Evolutionary conservation across 2,113 vertebrate genomes (phyloP).

Genomic region (Parus major): DNA sequence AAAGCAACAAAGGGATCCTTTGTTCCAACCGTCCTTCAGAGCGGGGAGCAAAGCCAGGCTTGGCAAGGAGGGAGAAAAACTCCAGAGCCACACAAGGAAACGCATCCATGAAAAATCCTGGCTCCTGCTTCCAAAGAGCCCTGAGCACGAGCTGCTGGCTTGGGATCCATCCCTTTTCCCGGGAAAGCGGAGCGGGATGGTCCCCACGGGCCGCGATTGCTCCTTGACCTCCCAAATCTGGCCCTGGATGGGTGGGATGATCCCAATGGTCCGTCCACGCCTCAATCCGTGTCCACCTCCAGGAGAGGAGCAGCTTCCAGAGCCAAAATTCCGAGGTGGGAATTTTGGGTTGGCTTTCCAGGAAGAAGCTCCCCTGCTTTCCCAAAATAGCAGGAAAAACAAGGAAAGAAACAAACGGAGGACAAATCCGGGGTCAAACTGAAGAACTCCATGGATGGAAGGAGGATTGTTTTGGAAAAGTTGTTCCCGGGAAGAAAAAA

Average conservation of each 20-base stretch:
- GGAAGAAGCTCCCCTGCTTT: background rate
- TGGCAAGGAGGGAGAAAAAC: slow-evolving; percentile 2
- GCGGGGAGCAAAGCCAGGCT: slow-evolving; percentile 11
- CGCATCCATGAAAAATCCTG: background rate
- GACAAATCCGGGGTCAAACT: accelerated
- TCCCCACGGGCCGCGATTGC: background rate
- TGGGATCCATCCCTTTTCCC: background rate
- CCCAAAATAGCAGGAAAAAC: background rate
- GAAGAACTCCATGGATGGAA: background rate
- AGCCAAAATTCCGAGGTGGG: background rate
- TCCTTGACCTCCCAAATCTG: background rate
- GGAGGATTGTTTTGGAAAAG: background rate
- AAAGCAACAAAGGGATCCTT: slow-evolving; percentile 20
- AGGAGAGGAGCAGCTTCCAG: background rate
- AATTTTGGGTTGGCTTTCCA: background rate
- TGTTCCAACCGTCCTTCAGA: background rate
- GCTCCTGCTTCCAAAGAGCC: background rate
- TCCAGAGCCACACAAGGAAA: background rate
- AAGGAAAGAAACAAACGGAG: background rate
- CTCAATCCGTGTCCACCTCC: accelerated
- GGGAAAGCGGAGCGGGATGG: background rate
- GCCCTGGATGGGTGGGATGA: accelerated
- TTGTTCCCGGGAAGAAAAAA: background rate
- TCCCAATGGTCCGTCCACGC: background rate
- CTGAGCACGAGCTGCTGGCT: background rate